Base-by-base conservation (phyloP, 2,113 vertebrate genomes). In the Crotalus viridis region DNA sequence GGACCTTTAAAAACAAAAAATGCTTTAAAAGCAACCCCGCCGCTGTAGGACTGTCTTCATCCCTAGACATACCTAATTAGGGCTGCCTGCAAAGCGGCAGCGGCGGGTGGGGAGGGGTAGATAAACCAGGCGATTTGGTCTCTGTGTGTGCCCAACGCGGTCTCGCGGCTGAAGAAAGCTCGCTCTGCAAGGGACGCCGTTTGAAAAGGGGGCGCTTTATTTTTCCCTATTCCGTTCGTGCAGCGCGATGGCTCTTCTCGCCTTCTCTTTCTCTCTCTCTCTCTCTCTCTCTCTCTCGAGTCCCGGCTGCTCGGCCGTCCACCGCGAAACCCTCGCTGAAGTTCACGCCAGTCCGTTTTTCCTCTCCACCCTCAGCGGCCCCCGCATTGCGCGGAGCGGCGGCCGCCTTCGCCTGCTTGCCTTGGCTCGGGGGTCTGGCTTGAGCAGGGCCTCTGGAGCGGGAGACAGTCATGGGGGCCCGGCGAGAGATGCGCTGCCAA, bases 271-370 rank as follows among this genome's bases (percentile, higher is more conserved):
- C 46, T 46, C 48, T 52, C 24, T 52, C 52, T 57, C 24, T 46
- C 48, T 52, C 24, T 52, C 52, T 57, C 24, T 52, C 24, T 52
- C 52, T 57, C 24, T 52, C 10, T 1, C 1, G 5, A 87, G 21
- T 33, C 10, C 55, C 10, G 26, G 61, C 12, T 2, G n/a, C 88
- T 17, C 59, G 46, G 55, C 48, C 39, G 51, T 55, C 24, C 59
- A 19, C 85, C 55, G 10, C 46, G 85, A 87, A 92, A 86, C 69
- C 88, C 43, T 92, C 55, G 87, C 22, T 85, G 48, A 51, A 94
- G 81, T 28, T 56, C 26, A 85, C 10, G 88, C 26, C 28, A 1
- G 28, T 93, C 92, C 85, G 91, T 93, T 85, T 61, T 48, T 55
- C 88, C 93, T 88, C 69, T 86, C 93, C 85, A 43, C 89, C 52